Conservation (phyloP, 2,113 vertebrate genomes). For the Pimephales promelas region DNA sequence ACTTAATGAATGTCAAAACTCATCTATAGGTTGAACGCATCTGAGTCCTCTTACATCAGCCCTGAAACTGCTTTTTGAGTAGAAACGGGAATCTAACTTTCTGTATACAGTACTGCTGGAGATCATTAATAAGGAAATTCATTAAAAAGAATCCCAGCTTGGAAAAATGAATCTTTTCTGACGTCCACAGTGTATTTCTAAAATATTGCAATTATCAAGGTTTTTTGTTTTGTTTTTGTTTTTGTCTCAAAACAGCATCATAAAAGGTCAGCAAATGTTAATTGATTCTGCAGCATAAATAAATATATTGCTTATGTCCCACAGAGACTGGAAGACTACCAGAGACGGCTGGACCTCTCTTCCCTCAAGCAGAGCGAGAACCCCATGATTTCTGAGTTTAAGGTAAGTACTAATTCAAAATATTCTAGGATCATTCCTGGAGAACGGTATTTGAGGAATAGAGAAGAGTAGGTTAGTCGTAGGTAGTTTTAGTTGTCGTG, state of each 20-base stretch:
- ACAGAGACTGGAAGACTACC: slow-evolving; percentile 92
- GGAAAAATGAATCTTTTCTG: neutral
- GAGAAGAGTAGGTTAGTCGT: neutral
- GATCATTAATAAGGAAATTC: neutral
- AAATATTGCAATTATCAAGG: neutral
- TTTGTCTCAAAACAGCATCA: neutral
- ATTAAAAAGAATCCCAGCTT: neutral
- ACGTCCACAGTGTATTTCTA: neutral
- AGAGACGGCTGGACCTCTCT: slow-evolving; percentile 91
- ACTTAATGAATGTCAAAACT: neutral
- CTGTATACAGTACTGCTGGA: neutral
- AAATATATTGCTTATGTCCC: slow-evolving; percentile 8
- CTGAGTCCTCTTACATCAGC: neutral
- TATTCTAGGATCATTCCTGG: neutral
- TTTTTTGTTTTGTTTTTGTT: neutral
- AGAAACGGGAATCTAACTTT: neutral
- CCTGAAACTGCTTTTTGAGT: slow-evolving; percentile 4
- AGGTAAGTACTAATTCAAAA: slow-evolving; percentile 77
- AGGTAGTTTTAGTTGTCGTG: neutral
- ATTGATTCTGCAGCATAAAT: slow-evolving; percentile 11
- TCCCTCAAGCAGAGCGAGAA: slow-evolving; percentile 92
- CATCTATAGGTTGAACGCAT: neutral
- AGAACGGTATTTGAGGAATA: neutral
- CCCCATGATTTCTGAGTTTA: slow-evolving; percentile 90
- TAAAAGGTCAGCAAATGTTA: slow-evolving; percentile 9